phyloP scores from a whole-genome alignment of 2,113 vertebrate species.

The Grallaria varia region DNA sequence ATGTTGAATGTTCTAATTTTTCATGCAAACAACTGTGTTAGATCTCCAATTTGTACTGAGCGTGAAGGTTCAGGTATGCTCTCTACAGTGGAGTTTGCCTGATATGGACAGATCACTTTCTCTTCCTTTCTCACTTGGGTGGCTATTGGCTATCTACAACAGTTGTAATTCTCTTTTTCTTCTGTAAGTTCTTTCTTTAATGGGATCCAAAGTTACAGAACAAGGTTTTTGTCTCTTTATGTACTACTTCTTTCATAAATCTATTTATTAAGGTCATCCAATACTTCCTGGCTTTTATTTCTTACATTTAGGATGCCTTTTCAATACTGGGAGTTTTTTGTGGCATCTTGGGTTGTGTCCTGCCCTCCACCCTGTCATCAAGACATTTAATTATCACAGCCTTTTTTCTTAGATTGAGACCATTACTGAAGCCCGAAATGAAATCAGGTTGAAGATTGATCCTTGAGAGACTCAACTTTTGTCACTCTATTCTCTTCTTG shows the following conservation, averaged over 20 bases:
- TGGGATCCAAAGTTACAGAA: neutral
- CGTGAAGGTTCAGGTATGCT: neutral
- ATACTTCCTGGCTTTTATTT: neutral
- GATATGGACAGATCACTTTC: neutral
- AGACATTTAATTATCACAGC: neutral
- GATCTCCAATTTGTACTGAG: fast-evolving
- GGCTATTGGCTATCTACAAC: neutral
- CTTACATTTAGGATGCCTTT: neutral
- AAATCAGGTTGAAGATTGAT: neutral
- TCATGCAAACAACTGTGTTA: neutral
- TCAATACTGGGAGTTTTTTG: neutral
- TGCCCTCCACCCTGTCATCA: neutral
- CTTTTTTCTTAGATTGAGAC: neutral
- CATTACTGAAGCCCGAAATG: neutral
- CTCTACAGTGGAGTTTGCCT: neutral
- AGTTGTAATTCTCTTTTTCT: neutral
- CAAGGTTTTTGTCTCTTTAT: neutral
- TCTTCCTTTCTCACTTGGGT: neutral
- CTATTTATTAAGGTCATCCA: neutral
- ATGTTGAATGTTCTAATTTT: neutral
- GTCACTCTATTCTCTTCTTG: neutral
- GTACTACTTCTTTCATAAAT: neutral
- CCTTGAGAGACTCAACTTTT: neutral
- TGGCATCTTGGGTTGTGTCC: neutral
- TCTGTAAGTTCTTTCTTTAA: neutral